Base-by-base conservation (phyloP, 1,140 invertebrate genomes). In the Phortica variegata region DNA sequence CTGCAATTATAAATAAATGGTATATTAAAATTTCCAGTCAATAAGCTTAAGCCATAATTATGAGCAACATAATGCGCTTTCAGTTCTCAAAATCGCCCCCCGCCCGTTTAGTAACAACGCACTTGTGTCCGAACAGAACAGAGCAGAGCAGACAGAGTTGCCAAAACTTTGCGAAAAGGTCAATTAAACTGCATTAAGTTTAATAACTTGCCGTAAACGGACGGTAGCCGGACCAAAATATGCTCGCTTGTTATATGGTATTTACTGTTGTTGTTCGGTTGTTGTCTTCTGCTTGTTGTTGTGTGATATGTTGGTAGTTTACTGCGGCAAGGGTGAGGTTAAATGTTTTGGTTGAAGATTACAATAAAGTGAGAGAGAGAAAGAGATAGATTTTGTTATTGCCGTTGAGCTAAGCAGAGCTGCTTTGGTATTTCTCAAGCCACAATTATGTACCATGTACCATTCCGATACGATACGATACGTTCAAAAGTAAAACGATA, bases 1-100 rank as follows among this genome's bases (percentile, higher is more conserved):
- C n/a, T n/a, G n/a, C n/a, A 66, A 66, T 68, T 62, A 63, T 66
- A 62, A 68, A 66, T 66, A 66, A 66, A 66, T 68, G 68, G 62
- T 63, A 66, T 66, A 66, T 66, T 66, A 66, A 66, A 66, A 66
- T 66, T 66, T 66, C 62, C 62, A 66, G 59, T 68, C 62, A 66
- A 68, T 66, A 62, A 58, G 53, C 60, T 66, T 68, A 62, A 66
- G 63, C 63, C 60, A 50, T 66, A 66, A 66, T 66, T 66, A 68
- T 68, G 68, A 66, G 62, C 60, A 68, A 66, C 68, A 66, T 68
- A 68, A 56, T 53, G 63, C 58, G 29, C 56, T 45, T 43, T 34
- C 47, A 53, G 43, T 31, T 43, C 34, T 38, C 29, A 33, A 18
- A 32, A 19, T 20, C 43, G 29, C 18, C 19, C 10, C 7, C 20